A percentile compares a stretch with the other conserved stretches of the same genome.
Conservation (phyloP, 92 coral and sea anemone species). For the Blastomussa wellsi region DNA sequence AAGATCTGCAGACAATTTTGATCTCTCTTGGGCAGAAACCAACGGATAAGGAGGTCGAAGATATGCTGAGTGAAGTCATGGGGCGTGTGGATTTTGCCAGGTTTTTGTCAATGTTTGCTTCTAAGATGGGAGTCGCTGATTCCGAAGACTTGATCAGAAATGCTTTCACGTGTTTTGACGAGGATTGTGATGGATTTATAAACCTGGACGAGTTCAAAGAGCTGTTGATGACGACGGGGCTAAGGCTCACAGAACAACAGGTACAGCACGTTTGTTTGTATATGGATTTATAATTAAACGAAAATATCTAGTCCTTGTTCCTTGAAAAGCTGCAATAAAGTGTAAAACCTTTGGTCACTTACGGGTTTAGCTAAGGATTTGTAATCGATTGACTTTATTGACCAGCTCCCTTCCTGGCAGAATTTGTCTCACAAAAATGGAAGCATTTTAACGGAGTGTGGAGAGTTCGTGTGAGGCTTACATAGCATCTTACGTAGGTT, state of each 20-base stretch:
- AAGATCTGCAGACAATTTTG: slow-evolving; percentile 57
- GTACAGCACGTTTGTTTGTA: neutral
- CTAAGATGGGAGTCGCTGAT: slow-evolving; percentile 64
- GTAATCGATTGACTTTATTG: no score
- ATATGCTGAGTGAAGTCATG: slow-evolving; percentile 64
- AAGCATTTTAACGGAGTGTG: no score
- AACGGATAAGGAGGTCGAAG: slow-evolving; percentile 49
- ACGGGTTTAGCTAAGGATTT: no score
- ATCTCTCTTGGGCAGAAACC: slow-evolving; percentile 77
- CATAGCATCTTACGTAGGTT: no score
- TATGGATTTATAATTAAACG: no score
- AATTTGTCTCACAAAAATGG: no score
- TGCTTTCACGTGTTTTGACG: slow-evolving; percentile 80
- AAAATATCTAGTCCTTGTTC: no score
- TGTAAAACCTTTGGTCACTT: no score
- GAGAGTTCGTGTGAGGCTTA: no score
- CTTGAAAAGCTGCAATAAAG: no score
- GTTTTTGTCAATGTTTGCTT: slow-evolving; percentile 67
- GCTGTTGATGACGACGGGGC: slow-evolving; percentile 65
- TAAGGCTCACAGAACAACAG: slow-evolving; percentile 72
- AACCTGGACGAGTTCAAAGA: slow-evolving; percentile 65
- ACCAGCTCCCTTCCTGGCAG: no score
- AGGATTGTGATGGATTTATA: slow-evolving; percentile 65
- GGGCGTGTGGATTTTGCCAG: slow-evolving; percentile 61
- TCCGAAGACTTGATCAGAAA: slow-evolving; percentile 62